phyloP scores from a whole-genome alignment of 2,113 vertebrate species.

The Scolopax mira region DNA sequence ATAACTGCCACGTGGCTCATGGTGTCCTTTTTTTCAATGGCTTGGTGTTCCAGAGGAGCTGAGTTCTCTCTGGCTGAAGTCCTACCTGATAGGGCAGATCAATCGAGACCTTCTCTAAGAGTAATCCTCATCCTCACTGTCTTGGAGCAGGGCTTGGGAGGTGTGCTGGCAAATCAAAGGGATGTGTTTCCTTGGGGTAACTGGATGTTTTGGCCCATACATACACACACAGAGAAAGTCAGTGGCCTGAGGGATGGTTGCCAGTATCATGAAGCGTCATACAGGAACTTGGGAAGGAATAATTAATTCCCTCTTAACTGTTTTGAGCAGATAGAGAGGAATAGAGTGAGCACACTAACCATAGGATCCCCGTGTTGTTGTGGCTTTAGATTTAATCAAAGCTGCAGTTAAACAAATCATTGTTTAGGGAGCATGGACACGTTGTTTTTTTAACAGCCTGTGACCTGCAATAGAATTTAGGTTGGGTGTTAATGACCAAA shows the following conservation, averaged over 20 bases:
- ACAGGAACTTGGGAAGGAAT: not conserved
- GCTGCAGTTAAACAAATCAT: conserved; percentile 9
- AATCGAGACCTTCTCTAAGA: not conserved
- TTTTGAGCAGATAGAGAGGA: not conserved
- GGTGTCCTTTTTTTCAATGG: accelerated
- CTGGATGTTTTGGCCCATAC: not conserved
- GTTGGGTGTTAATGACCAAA: conserved; percentile 76
- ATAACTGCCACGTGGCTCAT: accelerated
- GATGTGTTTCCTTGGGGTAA: accelerated
- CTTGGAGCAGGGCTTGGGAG: accelerated
- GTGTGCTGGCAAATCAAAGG: not conserved
- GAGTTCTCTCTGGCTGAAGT: not conserved
- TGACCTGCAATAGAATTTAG: conserved; percentile 63
- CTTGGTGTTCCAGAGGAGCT: not conserved
- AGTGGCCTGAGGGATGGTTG: not conserved
- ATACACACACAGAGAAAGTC: not conserved
- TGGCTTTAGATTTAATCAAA: not conserved
- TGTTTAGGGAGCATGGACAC: conserved; percentile 36
- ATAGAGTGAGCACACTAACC: not conserved
- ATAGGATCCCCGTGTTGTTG: not conserved
- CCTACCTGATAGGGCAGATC: too few relatives aligned
- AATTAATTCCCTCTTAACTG: not conserved
- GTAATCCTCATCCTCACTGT: accelerated
- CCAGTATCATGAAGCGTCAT: not conserved
- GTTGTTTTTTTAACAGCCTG: conserved; percentile 66